These are phyloP conservation scores for Hyperoodon ampullatus DNA, from an alignment of 2,113 vertebrate genomes.

Conservation along the genomic window DNA sequence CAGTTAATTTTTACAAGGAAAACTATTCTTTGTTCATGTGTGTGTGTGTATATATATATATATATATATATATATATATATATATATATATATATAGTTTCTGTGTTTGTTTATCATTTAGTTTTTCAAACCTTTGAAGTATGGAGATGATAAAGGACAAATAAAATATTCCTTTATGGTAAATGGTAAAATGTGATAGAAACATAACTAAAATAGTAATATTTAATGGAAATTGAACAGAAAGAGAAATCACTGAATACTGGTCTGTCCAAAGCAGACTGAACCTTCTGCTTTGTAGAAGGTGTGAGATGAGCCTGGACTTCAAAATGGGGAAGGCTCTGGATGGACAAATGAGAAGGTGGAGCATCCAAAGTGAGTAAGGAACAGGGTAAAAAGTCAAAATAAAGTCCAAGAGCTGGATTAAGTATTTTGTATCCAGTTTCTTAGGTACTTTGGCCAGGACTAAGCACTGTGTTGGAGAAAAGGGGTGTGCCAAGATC, in stretches of 20 bases:
- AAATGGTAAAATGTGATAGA: neutral
- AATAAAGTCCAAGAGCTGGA: neutral
- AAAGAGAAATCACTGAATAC: neutral
- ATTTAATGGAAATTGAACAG: neutral
- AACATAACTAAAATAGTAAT: neutral
- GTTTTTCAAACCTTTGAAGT: neutral
- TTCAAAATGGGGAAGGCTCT: neutral
- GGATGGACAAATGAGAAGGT: neutral
- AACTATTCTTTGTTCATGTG: neutral
- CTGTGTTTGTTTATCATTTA: neutral
- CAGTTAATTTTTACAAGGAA: neutral
- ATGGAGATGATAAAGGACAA: neutral
- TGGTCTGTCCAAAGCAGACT: neutral
- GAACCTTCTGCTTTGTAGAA: neutral
- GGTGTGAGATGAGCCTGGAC: neutral
- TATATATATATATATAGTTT: neutral
- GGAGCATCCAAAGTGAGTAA: neutral
- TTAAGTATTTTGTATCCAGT: neutral
- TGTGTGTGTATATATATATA: neutral
- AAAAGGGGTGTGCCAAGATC: neutral
- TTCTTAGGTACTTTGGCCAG: neutral
- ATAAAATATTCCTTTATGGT: neutral
- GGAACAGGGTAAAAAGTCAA: neutral
- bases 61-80: neutral
- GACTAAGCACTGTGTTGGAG: neutral